Evolutionary conservation across 1,140 invertebrate genomes (phyloP), one percentile per base, ranked within the genome.

Genomic region (Eriocheir sinensis): DNA sequence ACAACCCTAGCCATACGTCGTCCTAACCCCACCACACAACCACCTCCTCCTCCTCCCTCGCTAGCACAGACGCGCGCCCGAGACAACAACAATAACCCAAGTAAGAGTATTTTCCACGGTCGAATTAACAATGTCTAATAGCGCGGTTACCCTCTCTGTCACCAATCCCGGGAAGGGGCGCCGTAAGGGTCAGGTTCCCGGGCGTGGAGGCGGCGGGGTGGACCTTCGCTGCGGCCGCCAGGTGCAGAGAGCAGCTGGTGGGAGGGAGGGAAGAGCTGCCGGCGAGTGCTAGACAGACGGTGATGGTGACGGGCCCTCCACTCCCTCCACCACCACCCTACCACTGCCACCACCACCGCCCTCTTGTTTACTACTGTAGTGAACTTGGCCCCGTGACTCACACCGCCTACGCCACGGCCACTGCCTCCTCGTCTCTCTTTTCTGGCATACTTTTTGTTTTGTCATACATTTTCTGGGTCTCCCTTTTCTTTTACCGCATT

Each of bases 121-220:
- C 38, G 85, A 88, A 44, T 88, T 53, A 53, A 60, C 88, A 89
- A 89, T 89, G 88, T 53, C 41, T 48, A 60, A 53, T 89, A 89
- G 88, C 88, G 44, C 53, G 44, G 88, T 89, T 89, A 89, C 88
- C 88, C 88, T n/a, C 41, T 89, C 41, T 53, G 88, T 89, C 88
- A 60, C 41, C 44, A 60, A 17, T 53, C 34, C 88, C 30, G 44
- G 34, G 41, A 0, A 4, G n/a, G 85, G 41, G 41, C 12, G 27
- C 4, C 8, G 0, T 89, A 89, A 48, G 88, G 88, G 30, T 34
- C 41, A 89, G 0, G 32, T 4, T 89, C 44, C 1, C n/a, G 0
- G n/a, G n/a, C 27, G 17, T 30, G 8, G 2, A n/a, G 3, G 12
- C 3, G 88, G 44, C n/a, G 6, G 30, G 41, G 44, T 48, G 41